These are phyloP conservation scores for Tauraco hartlaubi DNA, from an alignment of 2,797 vertebrate species.

Conservation along the genomic window DNA sequence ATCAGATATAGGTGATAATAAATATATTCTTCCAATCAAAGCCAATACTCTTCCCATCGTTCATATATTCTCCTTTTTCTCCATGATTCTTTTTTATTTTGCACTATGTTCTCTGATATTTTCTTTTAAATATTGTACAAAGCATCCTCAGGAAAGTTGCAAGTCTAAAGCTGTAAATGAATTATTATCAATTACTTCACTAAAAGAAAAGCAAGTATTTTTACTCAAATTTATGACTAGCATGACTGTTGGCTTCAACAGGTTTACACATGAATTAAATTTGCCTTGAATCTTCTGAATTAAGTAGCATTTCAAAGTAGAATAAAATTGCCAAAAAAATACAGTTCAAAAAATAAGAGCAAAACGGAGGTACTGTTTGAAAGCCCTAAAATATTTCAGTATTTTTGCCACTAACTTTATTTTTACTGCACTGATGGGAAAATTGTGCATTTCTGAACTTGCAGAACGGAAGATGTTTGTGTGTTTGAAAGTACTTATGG, in stretches of 20 bases:
- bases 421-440: not conserved
- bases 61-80: not conserved
- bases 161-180: not conserved
- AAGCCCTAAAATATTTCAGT: not conserved
- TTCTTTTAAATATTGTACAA: not conserved
- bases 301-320: not conserved
- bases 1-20: not conserved
- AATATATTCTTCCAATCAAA: not conserved
- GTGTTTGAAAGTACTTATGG: conserved; percentile 34
- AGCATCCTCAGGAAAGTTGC: not conserved
- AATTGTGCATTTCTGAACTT: not conserved
- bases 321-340: not conserved
- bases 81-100: not conserved
- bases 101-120: not conserved
- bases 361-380: not conserved
- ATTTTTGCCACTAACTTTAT: not conserved
- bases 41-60: not conserved
- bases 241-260: not conserved
- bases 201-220: not conserved
- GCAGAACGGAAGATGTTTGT: not conserved
- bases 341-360: not conserved
- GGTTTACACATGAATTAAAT: not conserved
- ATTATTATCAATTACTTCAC: not conserved
- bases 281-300: not conserved
- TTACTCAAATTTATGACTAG: not conserved